Evolutionary conservation across 2,888 invertebrate species (phyloP), one percentile per base, ranked within the genome.

Genomic region (Eurois occulta): DNA sequence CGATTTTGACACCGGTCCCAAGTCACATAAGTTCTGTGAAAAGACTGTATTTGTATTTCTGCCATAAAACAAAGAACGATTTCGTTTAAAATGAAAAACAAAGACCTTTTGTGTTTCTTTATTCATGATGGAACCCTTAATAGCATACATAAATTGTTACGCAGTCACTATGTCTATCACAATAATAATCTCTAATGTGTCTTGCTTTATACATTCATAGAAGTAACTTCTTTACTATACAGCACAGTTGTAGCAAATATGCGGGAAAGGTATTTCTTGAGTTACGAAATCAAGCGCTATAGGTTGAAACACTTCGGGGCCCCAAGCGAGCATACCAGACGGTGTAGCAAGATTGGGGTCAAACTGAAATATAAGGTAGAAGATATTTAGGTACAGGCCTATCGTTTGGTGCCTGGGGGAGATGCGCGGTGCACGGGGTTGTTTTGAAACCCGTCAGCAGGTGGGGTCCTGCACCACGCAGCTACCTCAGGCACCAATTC

Each of bases 241-340:
- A 35, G 69, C 1, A 76, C 95, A 95, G 70, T 95, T 90, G 86
- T 94, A 96, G 74, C 96, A 96, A 16, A 94, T 89, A 0, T 77
- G 87, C 0, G 96, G 95, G 64, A 95, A 95, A 0, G 88, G 77
- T 0, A 95, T 77, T 64, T 88, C 90, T 6, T 89, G 88, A 7
- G 76, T 83, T 2, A 91, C 91, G 4, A 94, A 76, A 0, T 92
- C 86, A 2, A 84, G 72, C 0, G 89, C 77, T 21, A 94, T 92
- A 0, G 95, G 94, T 38, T 90, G 81, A 46, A 95, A 90, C 0
- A 92, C 83, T 0, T 93, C 79, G 0, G 89, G 55, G 1, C 89
- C 92, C 96, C 95, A 96, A 2, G 87, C 86, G 0, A 71, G 60
- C 13, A 95, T 88, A 2, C 92, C 93, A 0, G 66, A n/a, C 1